A percentile compares a stretch with the other conserved stretches of the same genome.
phyloP scores from a whole-genome alignment of 2,113 vertebrate species.

The Oxyruncus cristatus region DNA sequence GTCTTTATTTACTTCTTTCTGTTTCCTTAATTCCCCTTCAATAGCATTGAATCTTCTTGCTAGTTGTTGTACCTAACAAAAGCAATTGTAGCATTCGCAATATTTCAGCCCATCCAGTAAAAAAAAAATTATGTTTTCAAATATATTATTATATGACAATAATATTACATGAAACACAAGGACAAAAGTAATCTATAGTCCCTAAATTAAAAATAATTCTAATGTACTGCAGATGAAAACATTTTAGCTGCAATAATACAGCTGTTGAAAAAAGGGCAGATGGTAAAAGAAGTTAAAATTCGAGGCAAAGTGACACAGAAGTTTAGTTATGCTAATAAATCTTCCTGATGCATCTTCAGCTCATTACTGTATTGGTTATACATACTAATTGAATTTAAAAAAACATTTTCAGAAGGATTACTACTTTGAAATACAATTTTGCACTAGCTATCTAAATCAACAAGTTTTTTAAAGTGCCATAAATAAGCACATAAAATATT shows the following conservation, averaged over 20 bases:
- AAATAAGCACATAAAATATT: not conserved
- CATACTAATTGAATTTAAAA: conserved; percentile 21
- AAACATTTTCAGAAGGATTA: not conserved
- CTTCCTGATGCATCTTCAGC: conserved; percentile 30
- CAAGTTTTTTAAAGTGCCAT: not conserved
- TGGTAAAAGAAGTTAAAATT: conserved; percentile 69
- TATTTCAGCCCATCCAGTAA: not conserved
- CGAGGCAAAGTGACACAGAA: conserved; percentile 60
- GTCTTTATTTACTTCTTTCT: conserved; percentile 79
- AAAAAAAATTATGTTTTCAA: not conserved
- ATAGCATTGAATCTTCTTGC: conserved; percentile 78
- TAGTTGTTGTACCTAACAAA: conserved; percentile 78
- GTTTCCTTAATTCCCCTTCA: conserved; percentile 76
- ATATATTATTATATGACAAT: conserved; percentile 14
- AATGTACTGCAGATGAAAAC: conserved; percentile 33
- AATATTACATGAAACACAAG: conserved; percentile 52
- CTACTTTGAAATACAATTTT: not conserved
- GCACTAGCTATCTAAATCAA: not conserved
- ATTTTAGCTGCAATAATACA: conserved; percentile 71
- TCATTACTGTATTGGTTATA: conserved; percentile 26
- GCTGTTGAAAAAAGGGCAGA: conserved; percentile 69
- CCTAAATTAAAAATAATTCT: conserved; percentile 65
- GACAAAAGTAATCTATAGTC: conserved; percentile 54
- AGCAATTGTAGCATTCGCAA: not conserved
- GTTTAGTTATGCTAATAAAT: conserved; percentile 48